Evolutionary conservation across 64 coral and sea anemone genomes (phyloP).

Genomic region (Orbicella faveolata): DNA sequence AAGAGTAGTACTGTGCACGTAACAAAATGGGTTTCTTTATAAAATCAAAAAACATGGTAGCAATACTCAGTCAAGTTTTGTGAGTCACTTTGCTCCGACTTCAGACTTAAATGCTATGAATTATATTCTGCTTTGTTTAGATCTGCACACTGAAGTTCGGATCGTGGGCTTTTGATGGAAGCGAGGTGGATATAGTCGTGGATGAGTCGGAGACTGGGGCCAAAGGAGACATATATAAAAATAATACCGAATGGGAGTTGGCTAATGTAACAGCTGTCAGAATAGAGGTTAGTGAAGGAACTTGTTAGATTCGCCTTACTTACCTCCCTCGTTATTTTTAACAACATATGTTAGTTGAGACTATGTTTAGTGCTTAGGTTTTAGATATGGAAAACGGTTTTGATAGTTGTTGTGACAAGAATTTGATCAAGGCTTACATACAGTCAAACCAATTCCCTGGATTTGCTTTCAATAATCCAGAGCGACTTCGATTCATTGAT

Average conservation of each 20-base stretch:
- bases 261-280: conserved; percentile 34
- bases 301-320: neutral
- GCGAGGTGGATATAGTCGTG: conserved; percentile 57
- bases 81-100: too few relatives aligned
- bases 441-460: too few relatives aligned
- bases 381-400: too few relatives aligned
- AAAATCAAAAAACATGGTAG: too few relatives aligned
- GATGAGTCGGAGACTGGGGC: conserved; percentile 61
- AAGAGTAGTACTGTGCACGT: too few relatives aligned
- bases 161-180: conserved; percentile 88
- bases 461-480: too few relatives aligned
- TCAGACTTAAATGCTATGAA: neutral
- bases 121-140: conserved; percentile 16
- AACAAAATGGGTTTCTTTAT: too few relatives aligned
- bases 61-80: too few relatives aligned
- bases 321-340: neutral
- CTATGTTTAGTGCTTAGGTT: too few relatives aligned
- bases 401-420: too few relatives aligned
- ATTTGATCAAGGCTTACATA: too few relatives aligned
- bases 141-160: conserved; percentile 70
- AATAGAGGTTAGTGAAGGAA: conserved; percentile 37
- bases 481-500: too few relatives aligned
- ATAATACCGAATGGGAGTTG: conserved; percentile 80
- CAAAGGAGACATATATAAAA: conserved; percentile 48
- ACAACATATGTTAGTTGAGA: neutral